phyloP scores from a whole-genome alignment of 2,113 vertebrate species.

The Indicator indicator region DNA sequence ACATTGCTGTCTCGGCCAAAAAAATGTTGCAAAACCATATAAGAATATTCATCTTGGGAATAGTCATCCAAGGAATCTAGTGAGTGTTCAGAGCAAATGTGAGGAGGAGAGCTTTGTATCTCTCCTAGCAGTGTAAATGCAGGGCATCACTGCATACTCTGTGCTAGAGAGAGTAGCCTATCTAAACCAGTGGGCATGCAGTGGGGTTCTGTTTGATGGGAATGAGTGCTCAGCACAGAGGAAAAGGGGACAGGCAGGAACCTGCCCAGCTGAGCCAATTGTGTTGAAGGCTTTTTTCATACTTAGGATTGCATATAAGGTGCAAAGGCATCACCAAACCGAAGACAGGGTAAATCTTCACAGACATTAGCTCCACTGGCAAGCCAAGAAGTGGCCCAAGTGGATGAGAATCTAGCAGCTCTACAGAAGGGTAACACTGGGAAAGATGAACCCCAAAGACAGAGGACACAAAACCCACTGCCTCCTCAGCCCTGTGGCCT shows the following conservation, averaged over 20 bases:
- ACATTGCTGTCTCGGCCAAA: neutral
- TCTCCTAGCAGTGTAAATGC: neutral
- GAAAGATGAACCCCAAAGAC: neutral
- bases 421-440: neutral
- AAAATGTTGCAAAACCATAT: neutral
- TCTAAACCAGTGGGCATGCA: accelerated
- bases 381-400: neutral
- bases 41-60: neutral
- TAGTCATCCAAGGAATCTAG: neutral
- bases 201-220: neutral
- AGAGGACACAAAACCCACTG: neutral
- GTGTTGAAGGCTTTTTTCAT: neutral
- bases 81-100: neutral
- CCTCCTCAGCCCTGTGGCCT: neutral
- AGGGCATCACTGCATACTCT: accelerated
- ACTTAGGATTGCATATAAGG: neutral
- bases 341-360: neutral
- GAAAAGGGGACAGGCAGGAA: neutral
- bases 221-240: neutral
- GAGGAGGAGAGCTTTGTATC: neutral
- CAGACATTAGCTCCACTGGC: accelerated
- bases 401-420: accelerated
- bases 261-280: neutral
- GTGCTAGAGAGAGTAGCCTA: accelerated
- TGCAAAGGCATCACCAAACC: neutral